Percentiles rank a stretch among this genome's conserved stretches.
These are phyloP conservation scores for Rhabdornis inornatus DNA, from an alignment of 2,113 vertebrate genomes.

Conservation along the genomic window DNA sequence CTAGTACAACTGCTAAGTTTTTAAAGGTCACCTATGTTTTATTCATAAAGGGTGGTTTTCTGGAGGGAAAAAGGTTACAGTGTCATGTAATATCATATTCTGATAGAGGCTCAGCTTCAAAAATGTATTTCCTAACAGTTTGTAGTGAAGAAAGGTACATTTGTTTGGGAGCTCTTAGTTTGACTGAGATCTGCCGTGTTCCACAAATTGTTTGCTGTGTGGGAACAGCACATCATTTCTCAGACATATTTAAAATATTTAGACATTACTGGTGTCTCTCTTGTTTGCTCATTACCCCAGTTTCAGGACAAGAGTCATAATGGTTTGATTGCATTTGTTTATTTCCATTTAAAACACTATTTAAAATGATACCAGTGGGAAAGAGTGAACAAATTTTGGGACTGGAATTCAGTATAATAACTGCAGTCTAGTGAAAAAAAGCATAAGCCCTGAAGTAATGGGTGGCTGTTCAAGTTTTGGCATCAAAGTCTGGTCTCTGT, in stretches of 20 bases:
- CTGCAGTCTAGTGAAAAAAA: background rate
- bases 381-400: background rate
- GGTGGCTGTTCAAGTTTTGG: background rate
- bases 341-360: background rate
- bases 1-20: slow-evolving; percentile 85
- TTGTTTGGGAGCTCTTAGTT: slow-evolving; percentile 11
- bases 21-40: slow-evolving; percentile 87
- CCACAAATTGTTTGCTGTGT: background rate
- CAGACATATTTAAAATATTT: background rate
- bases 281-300: background rate
- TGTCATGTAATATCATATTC: slow-evolving; percentile 85
- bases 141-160: slow-evolving; percentile 14
- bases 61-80: slow-evolving; percentile 82
- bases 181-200: background rate
- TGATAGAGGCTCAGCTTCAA: slow-evolving; percentile 74
- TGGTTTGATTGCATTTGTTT: background rate
- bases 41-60: slow-evolving; percentile 88
- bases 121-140: slow-evolving; percentile 68
- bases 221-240: background rate
- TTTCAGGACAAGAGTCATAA: background rate
- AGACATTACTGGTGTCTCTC: background rate
- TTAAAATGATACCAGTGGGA: background rate
- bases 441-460: background rate
- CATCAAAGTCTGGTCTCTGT: background rate
- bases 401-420: background rate